Evolutionary conservation across 2,113 vertebrate genomes (phyloP).

Genomic region (Agapornis roseicollis): DNA sequence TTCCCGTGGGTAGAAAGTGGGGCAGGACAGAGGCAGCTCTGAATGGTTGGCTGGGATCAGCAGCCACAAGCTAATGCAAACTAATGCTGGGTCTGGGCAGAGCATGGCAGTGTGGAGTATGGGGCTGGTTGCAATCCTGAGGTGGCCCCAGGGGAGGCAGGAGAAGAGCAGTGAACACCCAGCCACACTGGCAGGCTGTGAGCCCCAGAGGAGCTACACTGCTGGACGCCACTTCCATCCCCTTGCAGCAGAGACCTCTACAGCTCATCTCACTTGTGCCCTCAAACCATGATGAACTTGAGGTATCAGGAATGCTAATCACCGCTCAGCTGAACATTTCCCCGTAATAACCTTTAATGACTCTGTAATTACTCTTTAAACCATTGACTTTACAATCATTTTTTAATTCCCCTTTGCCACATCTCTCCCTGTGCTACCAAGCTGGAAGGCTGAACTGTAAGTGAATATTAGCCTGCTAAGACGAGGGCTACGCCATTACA

Average conservation of each 20-base stretch:
- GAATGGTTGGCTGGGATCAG: background rate
- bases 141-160: background rate
- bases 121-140: background rate
- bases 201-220: background rate
- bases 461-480: background rate
- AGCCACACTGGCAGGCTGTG: background rate
- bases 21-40: background rate
- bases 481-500: constrained; percentile 7
- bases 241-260: background rate
- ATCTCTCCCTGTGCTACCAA: background rate
- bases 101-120: background rate
- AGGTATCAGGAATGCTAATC: constrained; percentile 49
- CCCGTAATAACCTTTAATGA: constrained; percentile 59
- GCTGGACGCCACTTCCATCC: background rate
- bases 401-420: constrained; percentile 37
- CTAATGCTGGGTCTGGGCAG: background rate
- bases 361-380: constrained; percentile 67
- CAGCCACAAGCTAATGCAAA: background rate
- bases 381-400: constrained; percentile 68
- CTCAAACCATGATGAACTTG: constrained; percentile 14
- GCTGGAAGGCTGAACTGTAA: background rate
- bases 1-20: background rate
- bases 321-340: constrained; percentile 46
- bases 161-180: fast-evolving
- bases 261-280: background rate